Evolutionary conservation across 2,797 vertebrate genomes (phyloP), one percentile per base, ranked within the genome.

Genomic region (Etheostoma nigrum): DNA sequence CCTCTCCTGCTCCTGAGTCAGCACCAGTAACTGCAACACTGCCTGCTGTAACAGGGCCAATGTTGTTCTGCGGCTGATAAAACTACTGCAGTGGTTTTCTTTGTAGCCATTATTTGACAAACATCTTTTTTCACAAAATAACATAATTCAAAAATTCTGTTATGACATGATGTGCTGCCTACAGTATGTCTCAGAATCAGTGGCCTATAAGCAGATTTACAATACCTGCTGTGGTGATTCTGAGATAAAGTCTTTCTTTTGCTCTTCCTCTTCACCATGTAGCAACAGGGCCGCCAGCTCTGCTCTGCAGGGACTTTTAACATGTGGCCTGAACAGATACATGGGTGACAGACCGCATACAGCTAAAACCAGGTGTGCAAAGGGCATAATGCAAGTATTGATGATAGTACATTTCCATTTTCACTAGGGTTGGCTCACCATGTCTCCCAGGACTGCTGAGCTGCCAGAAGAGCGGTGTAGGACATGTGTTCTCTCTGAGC

Each of bases 1-100:
- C 61, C 92, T 93, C 84, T 95, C 95, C 85, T 90, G 82, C 74
- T 95, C 93, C 83, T 96, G 94, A 90, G 78, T 92, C 82, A 92
- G 82, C 82, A 95, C 88, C 76, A 96, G 66, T 78, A 81, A 60
- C 86, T 94, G 93, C 77, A 95, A 86, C 72, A 92, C 62, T 3
- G 90, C 79, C 87, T 93, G 90, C 73, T 82, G 72, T 47, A 78
- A 85, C 74, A 67, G 12, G n/a, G 73, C 54, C 78, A 84, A 71
- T 62, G 48, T 16, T 60, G 11, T 63, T 78, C 72, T 68, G 21
- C 54, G 67, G 61, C 64, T 76, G 42, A 40, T 61, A 45, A 70
- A 74, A 51, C 15, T 16, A 19, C 53, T 54, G 23, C 15, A 21
- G 30, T 53, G 36, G 25, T 1, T 62, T 62, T 36, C 4, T 33